Conservation (phyloP, 2,113 vertebrate species). For the Calypte anna region DNA sequence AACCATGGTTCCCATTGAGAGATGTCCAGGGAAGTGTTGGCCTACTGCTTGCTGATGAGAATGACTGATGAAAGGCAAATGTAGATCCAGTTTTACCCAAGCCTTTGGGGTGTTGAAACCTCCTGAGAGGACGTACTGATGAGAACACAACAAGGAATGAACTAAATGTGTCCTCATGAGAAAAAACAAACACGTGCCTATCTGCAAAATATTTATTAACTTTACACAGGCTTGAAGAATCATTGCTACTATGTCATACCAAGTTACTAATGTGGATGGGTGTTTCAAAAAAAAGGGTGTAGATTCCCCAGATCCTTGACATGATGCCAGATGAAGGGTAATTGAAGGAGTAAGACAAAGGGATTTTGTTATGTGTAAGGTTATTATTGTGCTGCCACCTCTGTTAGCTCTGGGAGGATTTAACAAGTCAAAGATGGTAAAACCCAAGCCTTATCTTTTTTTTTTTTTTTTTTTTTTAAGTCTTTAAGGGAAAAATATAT, state of each 20-base stretch:
- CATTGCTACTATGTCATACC: not conserved
- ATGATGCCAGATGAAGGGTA: not conserved
- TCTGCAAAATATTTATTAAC: not conserved
- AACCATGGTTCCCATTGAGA: fast-evolving
- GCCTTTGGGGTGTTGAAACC: not conserved
- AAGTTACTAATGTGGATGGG: fast-evolving
- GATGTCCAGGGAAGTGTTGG: fast-evolving
- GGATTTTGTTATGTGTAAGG: fast-evolving
- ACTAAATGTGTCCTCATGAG: fast-evolving
- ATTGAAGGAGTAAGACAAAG: not conserved
- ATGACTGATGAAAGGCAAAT: not conserved
- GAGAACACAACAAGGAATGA: not conserved
- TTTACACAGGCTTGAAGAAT: not conserved
- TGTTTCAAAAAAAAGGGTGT: not conserved
- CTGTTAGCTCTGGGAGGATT: not conserved
- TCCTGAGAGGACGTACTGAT: not conserved
- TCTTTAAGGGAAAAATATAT: not conserved
- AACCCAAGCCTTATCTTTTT: not conserved
- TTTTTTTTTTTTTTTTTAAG: not conserved
- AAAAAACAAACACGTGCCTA: not conserved
- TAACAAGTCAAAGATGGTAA: not conserved
- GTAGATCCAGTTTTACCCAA: not conserved
- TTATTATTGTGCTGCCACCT: not conserved
- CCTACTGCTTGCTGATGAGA: not conserved
- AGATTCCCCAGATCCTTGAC: not conserved